A percentile compares a stretch with the other conserved stretches of the same genome.
Conservation (phyloP, 2,113 vertebrate species). For the Anhinga anhinga region DNA sequence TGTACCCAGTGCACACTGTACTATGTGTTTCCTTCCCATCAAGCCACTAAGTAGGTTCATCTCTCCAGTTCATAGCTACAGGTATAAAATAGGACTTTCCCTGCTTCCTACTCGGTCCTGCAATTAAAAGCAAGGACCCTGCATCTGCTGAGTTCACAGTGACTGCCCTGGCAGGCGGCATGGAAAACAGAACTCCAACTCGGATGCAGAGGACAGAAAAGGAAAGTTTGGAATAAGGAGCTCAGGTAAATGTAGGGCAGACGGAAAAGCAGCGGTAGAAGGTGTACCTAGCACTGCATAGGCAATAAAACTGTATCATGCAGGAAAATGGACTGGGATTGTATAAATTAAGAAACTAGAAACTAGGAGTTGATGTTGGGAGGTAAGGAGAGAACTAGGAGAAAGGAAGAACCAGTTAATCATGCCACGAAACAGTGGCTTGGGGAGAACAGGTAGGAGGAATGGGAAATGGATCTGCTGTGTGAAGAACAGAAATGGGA, state of each 20-base stretch:
- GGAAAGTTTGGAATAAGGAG: not conserved
- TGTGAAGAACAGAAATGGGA: not conserved
- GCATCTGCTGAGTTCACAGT: not conserved
- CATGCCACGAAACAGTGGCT: not conserved
- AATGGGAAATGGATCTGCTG: not conserved
- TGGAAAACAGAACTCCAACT: not conserved
- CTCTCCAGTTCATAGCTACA: not conserved
- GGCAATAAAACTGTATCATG: not conserved
- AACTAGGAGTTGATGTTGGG: not conserved
- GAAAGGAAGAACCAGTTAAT: not conserved
- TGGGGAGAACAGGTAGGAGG: not conserved
- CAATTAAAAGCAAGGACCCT: not conserved
- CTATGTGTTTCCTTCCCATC: not conserved
- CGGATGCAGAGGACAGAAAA: not conserved
- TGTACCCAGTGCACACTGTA: not conserved
- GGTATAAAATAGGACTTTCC: not conserved
- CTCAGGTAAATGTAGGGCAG: not conserved
- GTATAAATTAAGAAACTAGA: not conserved
- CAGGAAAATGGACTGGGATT: not conserved
- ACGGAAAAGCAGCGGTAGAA: not conserved
- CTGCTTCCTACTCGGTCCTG: not conserved
- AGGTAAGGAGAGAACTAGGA: not conserved
- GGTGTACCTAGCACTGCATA: not conserved
- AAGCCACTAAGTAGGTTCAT: not conserved
- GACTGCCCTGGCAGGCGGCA: not conserved